phyloP scores from a whole-genome alignment of 2,113 vertebrate genomes.

The Dasypus novemcinctus region DNA sequence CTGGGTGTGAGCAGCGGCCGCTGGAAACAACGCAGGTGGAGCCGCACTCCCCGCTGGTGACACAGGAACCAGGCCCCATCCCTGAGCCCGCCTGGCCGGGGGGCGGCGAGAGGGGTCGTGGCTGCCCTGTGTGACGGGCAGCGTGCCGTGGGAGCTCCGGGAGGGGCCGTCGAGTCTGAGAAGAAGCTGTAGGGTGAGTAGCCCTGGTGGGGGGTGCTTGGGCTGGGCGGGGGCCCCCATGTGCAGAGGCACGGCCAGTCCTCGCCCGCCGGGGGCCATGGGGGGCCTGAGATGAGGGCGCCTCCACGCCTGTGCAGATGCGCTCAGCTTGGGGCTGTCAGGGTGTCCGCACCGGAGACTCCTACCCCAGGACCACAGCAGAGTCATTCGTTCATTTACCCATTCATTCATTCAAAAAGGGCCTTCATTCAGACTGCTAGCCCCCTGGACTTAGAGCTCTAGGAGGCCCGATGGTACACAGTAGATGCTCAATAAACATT shows the following conservation, averaged over 20 bases:
- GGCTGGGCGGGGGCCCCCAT: neutral
- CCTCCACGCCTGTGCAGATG: neutral
- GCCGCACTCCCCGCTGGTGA: neutral
- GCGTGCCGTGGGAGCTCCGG: neutral
- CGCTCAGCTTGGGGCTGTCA: neutral
- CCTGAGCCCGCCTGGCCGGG: neutral
- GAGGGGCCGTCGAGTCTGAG: neutral
- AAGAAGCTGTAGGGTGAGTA: neutral
- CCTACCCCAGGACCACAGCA: neutral
- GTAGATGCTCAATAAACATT: neutral
- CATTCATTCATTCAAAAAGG: no score
- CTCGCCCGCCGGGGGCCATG: neutral
- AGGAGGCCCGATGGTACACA: neutral
- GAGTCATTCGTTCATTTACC: neutral
- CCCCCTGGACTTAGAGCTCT: neutral
- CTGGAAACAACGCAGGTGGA: neutral
- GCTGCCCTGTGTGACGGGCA: neutral
- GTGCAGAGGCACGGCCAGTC: neutral
- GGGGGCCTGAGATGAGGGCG: neutral
- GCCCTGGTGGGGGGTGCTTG: neutral
- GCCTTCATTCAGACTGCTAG: no score
- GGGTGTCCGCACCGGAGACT: neutral
- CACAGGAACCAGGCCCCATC: neutral
- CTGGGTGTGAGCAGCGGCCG: fast-evolving
- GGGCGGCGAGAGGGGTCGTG: neutral